phyloP scores from a whole-genome alignment of 2,888 invertebrate genomes.

The Drosophila prostipennis region DNA sequence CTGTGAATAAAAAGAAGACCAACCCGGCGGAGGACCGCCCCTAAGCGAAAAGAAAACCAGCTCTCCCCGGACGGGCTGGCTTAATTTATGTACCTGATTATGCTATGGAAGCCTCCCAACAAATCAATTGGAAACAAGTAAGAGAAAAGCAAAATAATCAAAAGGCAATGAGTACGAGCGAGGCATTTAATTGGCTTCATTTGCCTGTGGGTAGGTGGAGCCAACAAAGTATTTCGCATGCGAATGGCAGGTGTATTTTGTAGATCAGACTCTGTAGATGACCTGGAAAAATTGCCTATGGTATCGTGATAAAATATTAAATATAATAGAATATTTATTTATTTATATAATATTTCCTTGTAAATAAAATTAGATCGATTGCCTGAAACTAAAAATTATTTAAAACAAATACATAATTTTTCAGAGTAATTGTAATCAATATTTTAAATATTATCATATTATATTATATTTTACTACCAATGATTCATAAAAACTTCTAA shows the following conservation, averaged over 20 bases:
- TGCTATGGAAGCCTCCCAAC: conserved; percentile 45
- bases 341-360: no score
- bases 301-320: background rate
- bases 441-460: no score
- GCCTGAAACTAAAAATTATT: no score
- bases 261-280: background rate
- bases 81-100: conserved; percentile 69
- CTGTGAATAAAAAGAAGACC: conserved; percentile 1
- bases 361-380: no score
- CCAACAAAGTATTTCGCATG: conserved; percentile 26
- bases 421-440: no score
- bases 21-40: conserved; percentile 27
- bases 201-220: conserved; percentile 55
- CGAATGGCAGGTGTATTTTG: conserved; percentile 3
- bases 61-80: conserved; percentile 25
- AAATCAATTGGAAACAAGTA: conserved; percentile 50
- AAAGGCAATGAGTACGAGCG: conserved; percentile 39
- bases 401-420: no score
- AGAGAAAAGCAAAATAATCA: conserved; percentile 49
- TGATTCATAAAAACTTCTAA: background rate
- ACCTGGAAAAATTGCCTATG: conserved; percentile 5
- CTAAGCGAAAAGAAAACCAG: conserved; percentile 24
- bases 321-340: no score
- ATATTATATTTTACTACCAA: no score
- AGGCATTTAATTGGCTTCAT: conserved; percentile 61